Evolutionary conservation across 2,888 invertebrate genomes (phyloP), one percentile per base, ranked within the genome.

Genomic region (Caenorhabditis virilis): DNA sequence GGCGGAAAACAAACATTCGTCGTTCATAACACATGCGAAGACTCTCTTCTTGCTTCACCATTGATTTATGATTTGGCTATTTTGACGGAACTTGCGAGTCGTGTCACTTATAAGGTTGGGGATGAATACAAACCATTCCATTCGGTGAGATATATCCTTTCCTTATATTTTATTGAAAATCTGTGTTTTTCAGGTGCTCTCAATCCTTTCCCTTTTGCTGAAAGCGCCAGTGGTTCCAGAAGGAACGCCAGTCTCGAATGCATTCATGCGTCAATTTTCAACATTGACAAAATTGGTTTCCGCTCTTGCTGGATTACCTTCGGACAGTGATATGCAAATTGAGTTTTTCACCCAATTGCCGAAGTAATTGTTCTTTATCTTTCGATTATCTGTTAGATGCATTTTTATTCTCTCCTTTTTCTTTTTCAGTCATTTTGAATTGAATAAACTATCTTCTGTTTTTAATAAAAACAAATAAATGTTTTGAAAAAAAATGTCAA

Each of bases 21-120:
- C 33, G 89, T 95, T 36, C 94, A 95, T 87, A 95, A 95, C 86
- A 95, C 95, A 0, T 95, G 95, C 84, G 95, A 95, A 62, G 95
- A 95, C 85, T 95, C 95, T 0, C 88, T 95, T 22, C 87, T 95
- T 69, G 95, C 95, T 1, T 88, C 90, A 26, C 95, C 95, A 0
- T 89, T 95, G 38, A 93, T 95, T 55, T 86, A 95, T 53, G 95
- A 95, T 86, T 87, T 97, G 76, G 88, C 91, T 27, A 87, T 95
- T 67, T 85, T 95, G 52, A 89, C 91, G 0, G 95, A 95, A 81
- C 87, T 95, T 11, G 91, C 91, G 83, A 87, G 89, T 26, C 87
- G 95, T 67, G 90, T 95, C 46, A 47, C 67, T 46, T 80, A 80
- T 69, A 66, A 63, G 20, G 74, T 62, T 11, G 58, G 57, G 22